Percentiles rank a stretch among this genome's conserved stretches.
phyloP scores from a whole-genome alignment of 2,113 vertebrate species.

The Girardinichthys multiradiatus region DNA sequence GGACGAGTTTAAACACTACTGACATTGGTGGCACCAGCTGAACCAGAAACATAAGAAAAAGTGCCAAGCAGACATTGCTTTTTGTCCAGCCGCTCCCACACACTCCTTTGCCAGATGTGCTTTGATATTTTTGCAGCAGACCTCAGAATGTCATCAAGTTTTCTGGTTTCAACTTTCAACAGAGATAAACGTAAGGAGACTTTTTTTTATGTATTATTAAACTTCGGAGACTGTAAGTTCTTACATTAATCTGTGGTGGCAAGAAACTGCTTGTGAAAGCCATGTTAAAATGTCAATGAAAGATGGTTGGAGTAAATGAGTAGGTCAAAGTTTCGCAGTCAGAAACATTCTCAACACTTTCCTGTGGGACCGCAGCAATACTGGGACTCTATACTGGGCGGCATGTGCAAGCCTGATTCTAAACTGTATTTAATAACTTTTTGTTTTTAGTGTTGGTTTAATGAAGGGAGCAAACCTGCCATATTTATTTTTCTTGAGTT shows the following conservation, averaged over 20 bases:
- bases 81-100: constrained; percentile 10
- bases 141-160: constrained; percentile 26
- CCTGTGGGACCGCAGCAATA: constrained; percentile 47
- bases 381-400: constrained; percentile 25
- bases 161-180: background rate
- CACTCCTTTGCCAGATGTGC: constrained; percentile 10
- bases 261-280: background rate
- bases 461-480: constrained; percentile 75
- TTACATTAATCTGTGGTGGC: background rate
- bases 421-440: constrained; percentile 44
- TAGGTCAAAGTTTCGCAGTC: background rate
- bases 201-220: too few species aligned
- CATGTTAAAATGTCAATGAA: background rate
- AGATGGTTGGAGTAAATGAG: constrained; percentile 11
- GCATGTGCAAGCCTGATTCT: constrained; percentile 44
- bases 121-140: constrained; percentile 17
- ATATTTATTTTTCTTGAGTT: constrained; percentile 53
- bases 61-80: constrained; percentile 52
- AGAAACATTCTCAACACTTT: constrained; percentile 22
- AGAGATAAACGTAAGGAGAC: background rate
- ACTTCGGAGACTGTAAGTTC: background rate
- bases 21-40: constrained; percentile 6
- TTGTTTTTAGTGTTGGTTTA: constrained; percentile 52
- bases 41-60: constrained; percentile 31
- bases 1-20: constrained; percentile 27